Evolutionary conservation across 64 coral and sea anemone species (phyloP), one percentile per base, ranked within the genome.

Genomic region (Stichodactyla mertensii): DNA sequence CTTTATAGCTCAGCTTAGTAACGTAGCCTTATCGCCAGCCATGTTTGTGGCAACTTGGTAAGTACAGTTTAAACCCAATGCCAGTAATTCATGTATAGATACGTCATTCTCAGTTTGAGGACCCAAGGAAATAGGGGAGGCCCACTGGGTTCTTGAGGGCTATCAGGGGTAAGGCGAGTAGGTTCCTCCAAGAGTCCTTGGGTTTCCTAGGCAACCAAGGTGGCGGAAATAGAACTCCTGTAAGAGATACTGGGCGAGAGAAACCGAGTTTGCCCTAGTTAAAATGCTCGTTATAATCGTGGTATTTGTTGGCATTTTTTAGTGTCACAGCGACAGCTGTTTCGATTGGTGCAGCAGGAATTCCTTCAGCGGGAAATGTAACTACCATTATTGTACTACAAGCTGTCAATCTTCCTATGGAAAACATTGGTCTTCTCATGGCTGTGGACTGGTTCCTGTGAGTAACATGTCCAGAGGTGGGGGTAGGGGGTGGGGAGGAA

Each of bases 341-440:
- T 55, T 87, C 93, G 16, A 55, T 95, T 78, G 93, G 93, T 51
- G 93, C 93, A 70, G 93, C 93, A 57, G 93, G 86, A 11, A 92
- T 95, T 54, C 93, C 93, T 45, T 89, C 86, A 6, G 93, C 93
- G 3, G 93, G 93, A 57, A 80, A 81, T 57, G 87, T 95, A 51
- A 95, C 93, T 36, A 95, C 88, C 13, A 88, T 95, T 55, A 92
- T 95, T 79, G 93, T 95, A 36, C 66, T 91, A 7, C 93, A 95
- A 71, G 93, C 93, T 12, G 90, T 95, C 64, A 87, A 84, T 19
- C 89, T 95, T 24, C 93, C 93, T 22, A 61, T 86, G 84, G 93
- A 95, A 60, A 89, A 95, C 45, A 95, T 95, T 64, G 93, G 86
- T 2, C 87, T 95, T 27, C 88, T 92, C 52, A 86, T 89, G 54